phyloP scores from a whole-genome alignment of 1,140 invertebrate species.

The Elymnias hypermnestra region DNA sequence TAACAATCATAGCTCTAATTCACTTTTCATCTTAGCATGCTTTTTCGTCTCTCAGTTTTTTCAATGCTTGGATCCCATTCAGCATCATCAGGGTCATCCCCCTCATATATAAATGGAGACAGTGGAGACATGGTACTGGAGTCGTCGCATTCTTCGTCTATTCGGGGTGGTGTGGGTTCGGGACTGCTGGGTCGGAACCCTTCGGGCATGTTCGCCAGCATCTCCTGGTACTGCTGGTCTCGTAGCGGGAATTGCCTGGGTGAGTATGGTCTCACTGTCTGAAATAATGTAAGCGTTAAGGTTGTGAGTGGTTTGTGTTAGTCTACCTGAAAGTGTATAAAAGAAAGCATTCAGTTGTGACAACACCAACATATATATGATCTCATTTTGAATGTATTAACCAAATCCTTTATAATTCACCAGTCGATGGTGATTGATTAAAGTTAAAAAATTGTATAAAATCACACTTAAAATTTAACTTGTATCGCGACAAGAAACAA shows the following conservation, averaged over 20 bases:
- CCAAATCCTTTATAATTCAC: no score
- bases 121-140: slow-evolving; percentile 45
- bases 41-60: slow-evolving; percentile 39
- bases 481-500: no score
- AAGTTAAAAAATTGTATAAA: no score
- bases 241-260: slow-evolving; percentile 84
- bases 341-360: neutral
- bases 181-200: slow-evolving; percentile 72
- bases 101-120: slow-evolving; percentile 50
- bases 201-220: slow-evolving; percentile 82
- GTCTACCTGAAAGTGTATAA: no score
- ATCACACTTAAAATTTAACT: no score
- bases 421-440: no score
- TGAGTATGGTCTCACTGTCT: slow-evolving; percentile 82
- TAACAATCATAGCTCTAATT: neutral
- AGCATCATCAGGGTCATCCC: slow-evolving; percentile 88
- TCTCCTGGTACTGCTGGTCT: slow-evolving; percentile 82
- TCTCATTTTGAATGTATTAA: no score
- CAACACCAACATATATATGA: no score
- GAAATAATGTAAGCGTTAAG: slow-evolving; percentile 24
- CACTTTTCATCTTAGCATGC: slow-evolving; percentile 37
- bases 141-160: slow-evolving; percentile 36
- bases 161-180: slow-evolving; percentile 40
- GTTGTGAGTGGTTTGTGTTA: slow-evolving; percentile 6
- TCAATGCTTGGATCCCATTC: slow-evolving; percentile 80